Evolutionary conservation across 2,888 invertebrate species (phyloP), one percentile per base, ranked within the genome.

Genomic region (Mystacides longicornis): DNA sequence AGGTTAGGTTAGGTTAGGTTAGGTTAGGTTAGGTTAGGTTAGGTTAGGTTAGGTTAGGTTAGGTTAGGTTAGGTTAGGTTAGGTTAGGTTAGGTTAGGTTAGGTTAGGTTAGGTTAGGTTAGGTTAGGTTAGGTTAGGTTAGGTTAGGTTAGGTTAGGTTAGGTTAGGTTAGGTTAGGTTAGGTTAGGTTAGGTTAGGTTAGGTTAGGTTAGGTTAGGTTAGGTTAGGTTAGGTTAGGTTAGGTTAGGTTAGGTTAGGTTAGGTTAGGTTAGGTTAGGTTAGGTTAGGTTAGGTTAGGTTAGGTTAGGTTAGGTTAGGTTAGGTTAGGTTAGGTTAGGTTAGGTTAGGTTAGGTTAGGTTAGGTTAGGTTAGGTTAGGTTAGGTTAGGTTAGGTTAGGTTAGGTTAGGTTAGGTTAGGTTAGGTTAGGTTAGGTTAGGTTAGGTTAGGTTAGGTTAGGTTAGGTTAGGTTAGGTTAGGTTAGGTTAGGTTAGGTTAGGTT

Each of bases 1-100:
- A 47, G 47, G 47, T 47, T 47, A 43, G 43, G 43, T 43, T 43
- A 43, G 43, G 43, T 43, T 43, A 43, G 43, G 43, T 43, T 43
- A 43, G 43, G 43, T 43, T 43, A 43, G 43, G 43, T 43, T 43
- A 43, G 43, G 43, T 43, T 43, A 43, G 43, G 43, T 43, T 43
- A 43, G 43, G 43, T 43, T 43, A 43, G 43, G 43, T 43, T 43
- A 43, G 43, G 43, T 43, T 43, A 43, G 43, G 43, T 43, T 43
- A 43, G 43, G 43, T 43, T 43, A 43, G 43, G 43, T 43, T 43
- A 43, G 43, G 43, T 43, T 43, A 43, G 43, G 43, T 43, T 43
- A 43, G 43, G 43, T 43, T 43, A 43, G 43, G 43, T 43, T 43
- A 43, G 43, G 43, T 43, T 43, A 43, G 43, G 43, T 43, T 27